A percentile compares a stretch with the other conserved stretches of the same genome.
These are phyloP conservation scores for Buteo buteo DNA, from an alignment of 2,113 vertebrate species.

Conservation along the genomic window DNA sequence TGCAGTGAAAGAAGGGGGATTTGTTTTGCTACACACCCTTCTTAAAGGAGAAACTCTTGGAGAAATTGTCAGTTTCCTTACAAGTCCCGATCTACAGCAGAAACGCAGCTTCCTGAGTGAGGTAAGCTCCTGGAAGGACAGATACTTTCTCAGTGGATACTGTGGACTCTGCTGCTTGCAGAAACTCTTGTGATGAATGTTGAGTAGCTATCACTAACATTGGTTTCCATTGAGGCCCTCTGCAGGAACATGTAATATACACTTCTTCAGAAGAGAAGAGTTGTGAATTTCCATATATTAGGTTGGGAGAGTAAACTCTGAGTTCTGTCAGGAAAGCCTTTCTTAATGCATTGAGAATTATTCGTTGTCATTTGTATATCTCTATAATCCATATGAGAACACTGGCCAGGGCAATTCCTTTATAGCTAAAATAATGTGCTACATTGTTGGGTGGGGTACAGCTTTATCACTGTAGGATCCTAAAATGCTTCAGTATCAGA, in stretches of 20 bases:
- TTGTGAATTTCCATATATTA: neutral
- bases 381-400: neutral
- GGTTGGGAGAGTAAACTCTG: neutral
- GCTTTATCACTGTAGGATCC: neutral
- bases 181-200: neutral
- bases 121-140: slow-evolving; percentile 64
- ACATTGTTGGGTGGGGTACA: neutral
- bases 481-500: neutral
- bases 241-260: neutral
- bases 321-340: neutral
- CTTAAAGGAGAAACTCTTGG: slow-evolving; percentile 83
- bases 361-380: neutral
- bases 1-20: slow-evolving; percentile 82
- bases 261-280: neutral
- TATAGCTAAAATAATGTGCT: neutral
- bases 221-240: neutral
- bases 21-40: slow-evolving; percentile 87
- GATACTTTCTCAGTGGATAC: neutral
- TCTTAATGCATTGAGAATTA: neutral
- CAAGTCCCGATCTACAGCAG: slow-evolving; percentile 56
- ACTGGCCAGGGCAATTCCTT: neutral
- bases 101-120: slow-evolving; percentile 77
- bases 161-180: neutral
- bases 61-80: slow-evolving; percentile 83
- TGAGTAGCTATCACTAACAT: neutral